phyloP scores from a whole-genome alignment of 2,797 vertebrate genomes.

The Nyctalus aviator region DNA sequence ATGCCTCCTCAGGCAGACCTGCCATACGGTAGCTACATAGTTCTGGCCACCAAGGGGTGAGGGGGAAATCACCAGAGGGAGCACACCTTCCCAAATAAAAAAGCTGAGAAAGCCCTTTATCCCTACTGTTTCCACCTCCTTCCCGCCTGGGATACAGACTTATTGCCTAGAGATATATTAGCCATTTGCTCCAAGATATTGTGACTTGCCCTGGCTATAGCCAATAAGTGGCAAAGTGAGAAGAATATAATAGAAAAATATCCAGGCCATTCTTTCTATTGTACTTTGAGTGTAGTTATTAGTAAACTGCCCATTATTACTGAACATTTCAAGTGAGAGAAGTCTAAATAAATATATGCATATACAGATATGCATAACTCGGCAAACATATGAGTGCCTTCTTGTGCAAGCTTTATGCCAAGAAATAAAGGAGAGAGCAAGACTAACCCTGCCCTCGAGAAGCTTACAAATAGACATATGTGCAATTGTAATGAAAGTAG shows the following conservation, averaged over 20 bases:
- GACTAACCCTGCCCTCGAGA: background rate
- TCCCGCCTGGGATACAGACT: background rate
- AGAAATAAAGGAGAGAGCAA: background rate
- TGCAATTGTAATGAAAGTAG: background rate
- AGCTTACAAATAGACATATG: background rate
- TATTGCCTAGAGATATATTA: background rate
- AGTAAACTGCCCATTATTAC: background rate
- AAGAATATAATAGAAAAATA: background rate
- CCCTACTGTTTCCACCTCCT: background rate
- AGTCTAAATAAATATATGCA: background rate
- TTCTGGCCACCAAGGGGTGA: background rate
- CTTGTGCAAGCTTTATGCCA: background rate
- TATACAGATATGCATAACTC: background rate
- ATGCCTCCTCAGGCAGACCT: background rate
- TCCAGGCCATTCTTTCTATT: background rate
- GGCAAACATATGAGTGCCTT: background rate
- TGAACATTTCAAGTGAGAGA: conserved; percentile 16
- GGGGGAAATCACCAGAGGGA: conserved; percentile 9
- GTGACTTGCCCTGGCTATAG: background rate
- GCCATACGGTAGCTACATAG: background rate
- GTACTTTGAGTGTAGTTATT: background rate
- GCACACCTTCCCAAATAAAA: background rate
- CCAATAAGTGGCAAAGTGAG: background rate
- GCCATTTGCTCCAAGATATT: background rate
- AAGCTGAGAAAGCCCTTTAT: background rate